Percentiles rank a stretch among this genome's conserved stretches.
These are phyloP conservation scores for Pagetopsis macropterus DNA, from an alignment of 2,797 vertebrate genomes.

Conservation along the genomic window DNA sequence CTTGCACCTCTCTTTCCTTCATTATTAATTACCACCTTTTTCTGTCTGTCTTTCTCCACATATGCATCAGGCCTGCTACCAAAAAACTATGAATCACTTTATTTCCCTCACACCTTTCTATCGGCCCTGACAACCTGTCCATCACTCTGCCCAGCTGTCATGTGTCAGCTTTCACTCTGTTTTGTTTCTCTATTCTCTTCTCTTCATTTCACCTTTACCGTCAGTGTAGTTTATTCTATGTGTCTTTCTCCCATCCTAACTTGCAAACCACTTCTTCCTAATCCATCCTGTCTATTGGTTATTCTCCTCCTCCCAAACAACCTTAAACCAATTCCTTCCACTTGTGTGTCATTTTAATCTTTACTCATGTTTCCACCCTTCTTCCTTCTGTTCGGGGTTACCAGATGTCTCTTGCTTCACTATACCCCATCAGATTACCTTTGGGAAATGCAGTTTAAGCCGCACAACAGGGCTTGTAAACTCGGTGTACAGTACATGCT, in stretches of 20 bases:
- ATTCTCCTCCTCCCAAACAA: constrained; percentile 1
- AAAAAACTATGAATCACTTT: constrained; percentile 25
- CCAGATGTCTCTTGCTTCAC: constrained; percentile 55
- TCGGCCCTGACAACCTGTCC: constrained; percentile 35
- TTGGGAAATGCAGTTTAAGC: constrained; percentile 60
- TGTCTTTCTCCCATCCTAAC: constrained; percentile 5
- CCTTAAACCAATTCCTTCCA: background rate
- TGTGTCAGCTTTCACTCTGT: constrained; percentile 28
- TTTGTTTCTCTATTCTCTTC: constrained; percentile 20
- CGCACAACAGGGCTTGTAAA: constrained; percentile 54
- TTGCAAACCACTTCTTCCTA: background rate
- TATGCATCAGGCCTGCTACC: constrained; percentile 17
- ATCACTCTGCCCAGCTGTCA: constrained; percentile 46
- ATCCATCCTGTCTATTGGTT: background rate
- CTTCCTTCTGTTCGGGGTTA: constrained; percentile 35
- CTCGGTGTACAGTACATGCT: constrained; percentile 21
- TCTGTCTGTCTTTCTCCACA: constrained; percentile 13
- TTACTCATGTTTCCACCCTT: constrained; percentile 13
- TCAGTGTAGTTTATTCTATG: constrained; percentile 24
- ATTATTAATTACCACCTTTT: constrained; percentile 28
- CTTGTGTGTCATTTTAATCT: background rate
- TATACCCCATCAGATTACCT: constrained; percentile 72
- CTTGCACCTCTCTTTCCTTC: constrained; percentile 1
- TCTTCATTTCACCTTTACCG: constrained; percentile 37
- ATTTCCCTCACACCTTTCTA: constrained; percentile 13